Evolutionary conservation across 2,888 invertebrate genomes (phyloP).

Genomic region (Agrochola circellaris): DNA sequence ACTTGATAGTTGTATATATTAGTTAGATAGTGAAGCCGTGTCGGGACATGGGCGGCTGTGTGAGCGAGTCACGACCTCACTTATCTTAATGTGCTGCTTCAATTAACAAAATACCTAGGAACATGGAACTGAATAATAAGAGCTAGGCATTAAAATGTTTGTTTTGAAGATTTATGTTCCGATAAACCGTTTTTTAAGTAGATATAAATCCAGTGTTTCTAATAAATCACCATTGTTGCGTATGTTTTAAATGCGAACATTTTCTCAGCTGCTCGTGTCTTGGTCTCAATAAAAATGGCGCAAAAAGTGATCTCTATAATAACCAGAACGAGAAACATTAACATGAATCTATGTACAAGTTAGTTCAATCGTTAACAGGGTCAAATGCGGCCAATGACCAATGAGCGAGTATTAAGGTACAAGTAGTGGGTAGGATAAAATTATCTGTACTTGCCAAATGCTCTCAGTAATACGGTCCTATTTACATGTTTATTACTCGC

Average conservation of each 20-base stretch:
- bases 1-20: conserved; percentile 64
- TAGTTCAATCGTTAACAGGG: conserved; percentile 56
- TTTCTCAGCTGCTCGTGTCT: conserved; percentile 21
- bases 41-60: conserved; percentile 57
- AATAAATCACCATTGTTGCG: conserved; percentile 1
- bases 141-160: conserved; percentile 52
- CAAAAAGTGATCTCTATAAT: conserved; percentile 57
- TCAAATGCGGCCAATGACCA: conserved; percentile 60
- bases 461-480: conserved; percentile 16
- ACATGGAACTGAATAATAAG: conserved; percentile 55
- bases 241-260: conserved; percentile 23
- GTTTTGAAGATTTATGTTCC: conserved; percentile 40
- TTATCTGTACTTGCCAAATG: conserved; percentile 55
- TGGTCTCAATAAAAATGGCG: conserved; percentile 45
- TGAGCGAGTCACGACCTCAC: conserved; percentile 71
- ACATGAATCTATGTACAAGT: conserved; percentile 38
- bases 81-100: conserved; percentile 71
- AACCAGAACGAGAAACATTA: conserved; percentile 59
- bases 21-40: conserved; percentile 64
- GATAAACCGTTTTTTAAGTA: conserved; percentile 25
- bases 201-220: conserved; percentile 13
- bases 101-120: conserved; percentile 63
- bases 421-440: conserved; percentile 8
- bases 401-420: conserved; percentile 37
- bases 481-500: conserved; percentile 45